These are phyloP conservation scores for Macropis europaea DNA, from an alignment of 2,888 invertebrate genomes.

Conservation along the genomic window DNA sequence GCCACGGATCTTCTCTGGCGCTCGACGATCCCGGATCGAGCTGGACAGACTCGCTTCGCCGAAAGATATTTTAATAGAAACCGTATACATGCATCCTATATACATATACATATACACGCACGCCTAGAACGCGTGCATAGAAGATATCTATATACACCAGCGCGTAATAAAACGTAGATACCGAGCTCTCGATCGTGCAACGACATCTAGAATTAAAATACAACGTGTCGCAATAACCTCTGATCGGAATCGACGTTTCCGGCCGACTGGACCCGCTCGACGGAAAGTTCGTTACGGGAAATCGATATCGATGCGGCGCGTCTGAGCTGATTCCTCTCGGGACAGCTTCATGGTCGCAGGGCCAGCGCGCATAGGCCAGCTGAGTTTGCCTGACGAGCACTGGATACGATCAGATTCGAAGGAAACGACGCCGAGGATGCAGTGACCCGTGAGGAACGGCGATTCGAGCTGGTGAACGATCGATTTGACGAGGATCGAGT, in stretches of 20 bases:
- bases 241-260: slow-evolving; percentile 16
- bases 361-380: neutral
- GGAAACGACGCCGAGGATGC: slow-evolving; percentile 14
- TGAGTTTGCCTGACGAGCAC: neutral
- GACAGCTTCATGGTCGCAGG: neutral
- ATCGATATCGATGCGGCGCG: neutral
- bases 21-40: neutral
- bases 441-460: neutral
- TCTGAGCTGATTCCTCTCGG: slow-evolving; percentile 13
- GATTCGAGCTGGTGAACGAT: neutral
- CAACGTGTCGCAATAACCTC: slow-evolving; percentile 10
- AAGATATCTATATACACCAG: slow-evolving; percentile 16
- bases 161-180: neutral
- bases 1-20: neutral
- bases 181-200: slow-evolving; percentile 61
- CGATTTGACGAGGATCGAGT: slow-evolving; percentile 30
- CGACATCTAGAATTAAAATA: slow-evolving; percentile 65
- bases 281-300: neutral
- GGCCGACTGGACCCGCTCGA: neutral
- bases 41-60: slow-evolving; percentile 41
- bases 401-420: neutral
- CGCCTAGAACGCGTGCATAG: slow-evolving; percentile 38
- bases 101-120: slow-evolving; percentile 27
- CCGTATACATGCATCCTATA: slow-evolving; percentile 43
- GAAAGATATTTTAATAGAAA: slow-evolving; percentile 62